Evolutionary conservation across 2,888 invertebrate species (phyloP).

Genomic region (Oscheius myriophilus): DNA sequence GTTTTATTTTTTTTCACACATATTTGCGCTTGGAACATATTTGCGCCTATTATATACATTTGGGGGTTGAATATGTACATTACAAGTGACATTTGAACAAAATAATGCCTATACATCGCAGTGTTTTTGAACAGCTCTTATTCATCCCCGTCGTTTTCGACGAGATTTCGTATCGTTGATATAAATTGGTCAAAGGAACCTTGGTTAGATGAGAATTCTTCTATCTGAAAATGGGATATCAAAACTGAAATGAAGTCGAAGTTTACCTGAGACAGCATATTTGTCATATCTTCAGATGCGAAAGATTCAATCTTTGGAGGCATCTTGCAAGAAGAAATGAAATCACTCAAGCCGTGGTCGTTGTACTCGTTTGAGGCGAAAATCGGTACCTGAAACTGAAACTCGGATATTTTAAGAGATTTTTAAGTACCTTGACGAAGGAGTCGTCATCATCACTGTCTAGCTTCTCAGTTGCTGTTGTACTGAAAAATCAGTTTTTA

Average conservation of each 20-base stretch:
- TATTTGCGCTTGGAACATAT: too few relatives aligned
- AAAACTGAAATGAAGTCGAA: not conserved
- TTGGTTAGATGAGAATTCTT: slow-evolving; percentile 28
- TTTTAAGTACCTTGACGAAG: slow-evolving; percentile 25
- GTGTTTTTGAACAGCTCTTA: too few relatives aligned
- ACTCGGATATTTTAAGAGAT: not conserved
- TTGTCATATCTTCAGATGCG: slow-evolving; percentile 1
- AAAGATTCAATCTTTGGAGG: slow-evolving; percentile 21
- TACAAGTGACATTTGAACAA: too few relatives aligned
- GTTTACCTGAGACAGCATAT: slow-evolving; percentile 17
- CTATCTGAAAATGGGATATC: slow-evolving; percentile 22
- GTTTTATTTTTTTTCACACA: too few relatives aligned
- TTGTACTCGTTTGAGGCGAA: not conserved
- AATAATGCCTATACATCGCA: too few relatives aligned
- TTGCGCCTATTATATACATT: too few relatives aligned
- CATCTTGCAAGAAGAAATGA: slow-evolving; percentile 16
- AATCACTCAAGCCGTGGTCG: slow-evolving; percentile 15
- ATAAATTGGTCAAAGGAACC: slow-evolving; percentile 30
- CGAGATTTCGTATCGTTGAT: slow-evolving; percentile 18
- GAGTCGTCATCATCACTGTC: slow-evolving; percentile 33
- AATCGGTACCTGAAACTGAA: not conserved
- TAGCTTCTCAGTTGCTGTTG: not conserved
- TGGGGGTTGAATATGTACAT: too few relatives aligned
- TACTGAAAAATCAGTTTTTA: not conserved
- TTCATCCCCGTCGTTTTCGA: slow-evolving; percentile 7